Base-by-base conservation (phyloP, 2,797 vertebrate genomes). In the Lepus townsendii region DNA sequence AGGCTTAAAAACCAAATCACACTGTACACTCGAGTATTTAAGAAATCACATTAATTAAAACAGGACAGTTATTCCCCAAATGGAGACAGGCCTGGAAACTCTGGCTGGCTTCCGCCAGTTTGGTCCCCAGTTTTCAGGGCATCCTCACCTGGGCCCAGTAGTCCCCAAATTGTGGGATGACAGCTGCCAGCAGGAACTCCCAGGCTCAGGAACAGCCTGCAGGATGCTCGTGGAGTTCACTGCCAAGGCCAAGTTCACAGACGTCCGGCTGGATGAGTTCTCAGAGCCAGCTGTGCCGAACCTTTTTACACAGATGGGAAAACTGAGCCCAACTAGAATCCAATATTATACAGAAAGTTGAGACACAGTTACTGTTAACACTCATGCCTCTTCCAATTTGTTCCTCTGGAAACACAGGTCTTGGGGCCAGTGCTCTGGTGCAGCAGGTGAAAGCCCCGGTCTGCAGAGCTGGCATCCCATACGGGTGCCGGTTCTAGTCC, bases 11-110 rank as follows among this genome's bases (percentile, higher is more conserved):
- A 75, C 63, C 35, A 75, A 54, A 47, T 80, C 71, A 88, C 77
- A 66, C 42, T 35, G 24, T 60, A 60, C 54, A 19, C 26, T 72
- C 17, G 42, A n/a, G 7, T 20, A n/a, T n/a, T 80, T 68, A 38
- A 86, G 24, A 88, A 91, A 83, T 72, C 11, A 84, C 78, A 75
- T 77, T 88, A 78, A 88, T 50, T 78, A 47, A 69, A 84, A 84
- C 75, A 27, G 27, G 73, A 77, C 30, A 69, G 30, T 69, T 62
- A 79, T 94, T 42, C 75, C 84, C 65, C 84, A 88, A 75, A 84
- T 54, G 66, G 20, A 91, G 71, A 90, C 35, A 32, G 78, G 65
- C 50, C 65, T 84, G 60, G 66, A 22, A 42, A 57, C 13, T 66
- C 79, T 3, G 30, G 62, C 19, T 27, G 35, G 60, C 73, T 88